phyloP scores from a whole-genome alignment of 2,113 vertebrate species.

The Talpa occidentalis region DNA sequence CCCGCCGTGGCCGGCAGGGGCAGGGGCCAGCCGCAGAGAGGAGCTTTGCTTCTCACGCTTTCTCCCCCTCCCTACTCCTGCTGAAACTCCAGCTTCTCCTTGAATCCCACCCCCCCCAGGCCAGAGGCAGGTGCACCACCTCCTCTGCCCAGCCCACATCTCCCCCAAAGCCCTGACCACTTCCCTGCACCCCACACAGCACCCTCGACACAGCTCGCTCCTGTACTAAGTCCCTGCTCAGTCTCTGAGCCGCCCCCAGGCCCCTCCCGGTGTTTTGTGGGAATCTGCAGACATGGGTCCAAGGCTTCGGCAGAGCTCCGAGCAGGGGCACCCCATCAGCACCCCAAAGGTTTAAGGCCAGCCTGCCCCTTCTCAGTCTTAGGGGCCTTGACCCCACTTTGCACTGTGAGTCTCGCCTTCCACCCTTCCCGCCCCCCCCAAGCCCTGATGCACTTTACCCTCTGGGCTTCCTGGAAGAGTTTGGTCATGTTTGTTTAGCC shows the following conservation, averaged over 20 bases:
- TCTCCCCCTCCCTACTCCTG: accelerated
- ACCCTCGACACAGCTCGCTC: too few relatives aligned
- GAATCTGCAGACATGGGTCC: not conserved
- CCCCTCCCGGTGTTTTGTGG: not conserved
- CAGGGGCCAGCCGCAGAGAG: too few relatives aligned
- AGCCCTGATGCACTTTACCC: not conserved
- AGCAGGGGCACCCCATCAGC: not conserved
- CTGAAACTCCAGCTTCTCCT: not conserved
- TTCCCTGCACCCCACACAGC: too few relatives aligned
- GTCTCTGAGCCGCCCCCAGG: not conserved
- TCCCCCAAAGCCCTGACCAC: not conserved
- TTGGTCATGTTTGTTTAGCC: accelerated
- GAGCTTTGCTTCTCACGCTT: accelerated
- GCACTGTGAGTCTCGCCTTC: accelerated
- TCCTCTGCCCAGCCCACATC: not conserved
- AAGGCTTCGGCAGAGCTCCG: not conserved
- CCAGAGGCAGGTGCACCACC: too few relatives aligned
- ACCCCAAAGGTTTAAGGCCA: not conserved
- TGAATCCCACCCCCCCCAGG: accelerated
- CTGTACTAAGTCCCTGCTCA: accelerated
- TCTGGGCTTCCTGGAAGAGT: not conserved
- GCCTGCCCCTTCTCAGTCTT: not conserved
- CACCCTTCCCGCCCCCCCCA: accelerated
- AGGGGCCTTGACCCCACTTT: too few relatives aligned
- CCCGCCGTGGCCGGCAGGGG: not conserved